These are phyloP conservation scores for Cyprinodon diabolis DNA, from an alignment of 2,797 vertebrate species.

Conservation along the genomic window DNA sequence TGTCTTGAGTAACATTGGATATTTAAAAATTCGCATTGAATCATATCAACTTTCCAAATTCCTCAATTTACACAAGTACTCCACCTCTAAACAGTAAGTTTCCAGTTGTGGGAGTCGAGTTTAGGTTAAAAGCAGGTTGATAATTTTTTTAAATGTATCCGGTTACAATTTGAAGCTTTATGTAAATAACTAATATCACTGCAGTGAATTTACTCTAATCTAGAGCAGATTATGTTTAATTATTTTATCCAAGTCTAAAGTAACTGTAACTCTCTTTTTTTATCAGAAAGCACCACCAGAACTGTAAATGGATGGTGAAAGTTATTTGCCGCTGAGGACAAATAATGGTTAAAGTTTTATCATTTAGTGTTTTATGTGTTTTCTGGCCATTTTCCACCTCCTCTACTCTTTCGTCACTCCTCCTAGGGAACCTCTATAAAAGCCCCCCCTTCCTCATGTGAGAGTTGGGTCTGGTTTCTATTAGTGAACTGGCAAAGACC, in stretches of 20 bases:
- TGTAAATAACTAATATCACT: conserved; percentile 23
- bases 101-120: conserved; percentile 13
- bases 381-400: conserved; percentile 21
- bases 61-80: conserved; percentile 47
- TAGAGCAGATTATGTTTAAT: conserved; percentile 17
- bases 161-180: conserved; percentile 34
- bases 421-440: conserved; percentile 55
- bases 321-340: conserved; percentile 7
- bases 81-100: conserved; percentile 2
- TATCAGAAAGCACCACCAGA: conserved; percentile 37
- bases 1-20: conserved; percentile 59
- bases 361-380: conserved; percentile 2
- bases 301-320: conserved; percentile 28
- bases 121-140: conserved; percentile 31
- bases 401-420: conserved; percentile 32
- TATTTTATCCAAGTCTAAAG: conserved; percentile 52
- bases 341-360: conserved; percentile 42
- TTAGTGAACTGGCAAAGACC: conserved; percentile 71
- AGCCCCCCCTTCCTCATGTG: conserved; percentile 47
- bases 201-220: conserved; percentile 34
- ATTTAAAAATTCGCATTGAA: conserved; percentile 62
- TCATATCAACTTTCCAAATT: conserved; percentile 58
- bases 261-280: conserved; percentile 38
- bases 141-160: conserved; percentile 35
- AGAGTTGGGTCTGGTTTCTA: conserved; percentile 74